These are phyloP conservation scores for Metridium senile DNA, from an alignment of 92 coral and sea anemone species.

Conservation along the genomic window DNA sequence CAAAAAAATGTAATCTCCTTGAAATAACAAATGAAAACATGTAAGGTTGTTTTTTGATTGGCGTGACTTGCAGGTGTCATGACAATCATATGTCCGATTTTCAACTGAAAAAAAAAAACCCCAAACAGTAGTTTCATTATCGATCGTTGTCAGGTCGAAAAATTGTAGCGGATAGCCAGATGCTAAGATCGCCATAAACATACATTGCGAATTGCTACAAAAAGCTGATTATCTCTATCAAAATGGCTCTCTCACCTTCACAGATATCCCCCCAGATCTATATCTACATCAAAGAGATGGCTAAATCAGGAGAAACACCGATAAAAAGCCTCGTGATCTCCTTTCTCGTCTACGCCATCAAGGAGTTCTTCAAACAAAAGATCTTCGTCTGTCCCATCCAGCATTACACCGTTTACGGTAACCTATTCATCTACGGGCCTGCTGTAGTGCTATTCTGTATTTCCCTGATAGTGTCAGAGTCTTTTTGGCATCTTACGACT, in stretches of 20 bases:
- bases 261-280: constrained; percentile 18
- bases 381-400: constrained; percentile 67
- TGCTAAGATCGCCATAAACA: too few species aligned
- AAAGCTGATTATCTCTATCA: background rate
- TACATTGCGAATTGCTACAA: too few species aligned
- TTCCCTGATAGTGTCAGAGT: constrained; percentile 62
- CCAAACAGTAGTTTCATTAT: too few species aligned
- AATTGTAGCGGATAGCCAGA: too few species aligned
- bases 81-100: too few species aligned
- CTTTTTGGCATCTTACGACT: constrained; percentile 74
- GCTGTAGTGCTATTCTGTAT: constrained; percentile 66
- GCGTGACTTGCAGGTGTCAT: too few species aligned
- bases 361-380: constrained; percentile 66
- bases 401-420: constrained; percentile 52
- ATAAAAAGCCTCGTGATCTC: constrained; percentile 61
- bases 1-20: too few species aligned
- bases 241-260: constrained; percentile 29
- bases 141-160: too few species aligned
- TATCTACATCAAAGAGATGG: constrained; percentile 16
- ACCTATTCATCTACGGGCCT: constrained; percentile 69
- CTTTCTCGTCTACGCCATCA: constrained; percentile 57
- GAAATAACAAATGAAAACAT: too few species aligned
- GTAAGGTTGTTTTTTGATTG: too few species aligned
- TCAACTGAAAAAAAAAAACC: too few species aligned
- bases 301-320: constrained; percentile 43